A percentile compares a stretch with the other conserved stretches of the same genome.
Conservation (phyloP, 2,113 vertebrate genomes). For the Crypturellus undulatus region DNA sequence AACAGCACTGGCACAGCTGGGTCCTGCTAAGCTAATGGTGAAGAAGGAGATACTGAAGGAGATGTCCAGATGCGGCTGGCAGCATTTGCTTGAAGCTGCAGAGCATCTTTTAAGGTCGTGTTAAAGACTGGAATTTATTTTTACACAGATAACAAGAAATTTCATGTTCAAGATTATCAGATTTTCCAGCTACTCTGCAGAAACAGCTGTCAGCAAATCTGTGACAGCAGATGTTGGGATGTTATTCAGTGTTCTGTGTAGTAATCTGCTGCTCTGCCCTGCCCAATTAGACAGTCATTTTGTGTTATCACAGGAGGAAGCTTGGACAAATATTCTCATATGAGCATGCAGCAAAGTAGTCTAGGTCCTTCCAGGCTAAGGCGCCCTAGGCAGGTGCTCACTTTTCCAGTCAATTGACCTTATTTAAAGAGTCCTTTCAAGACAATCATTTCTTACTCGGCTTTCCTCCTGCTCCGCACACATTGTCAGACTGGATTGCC, state of each 20-base stretch:
- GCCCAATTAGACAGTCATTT: background rate
- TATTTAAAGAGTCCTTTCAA: slow-evolving; percentile 42
- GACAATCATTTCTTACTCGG: background rate
- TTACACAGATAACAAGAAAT: slow-evolving; percentile 54
- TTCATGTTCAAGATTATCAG: slow-evolving; percentile 58
- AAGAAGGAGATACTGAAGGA: background rate
- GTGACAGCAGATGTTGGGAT: slow-evolving; percentile 64
- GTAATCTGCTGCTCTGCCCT: slow-evolving; percentile 45
- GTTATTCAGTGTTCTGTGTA: slow-evolving; percentile 24
- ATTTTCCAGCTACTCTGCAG: slow-evolving; percentile 48
- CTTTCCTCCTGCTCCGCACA: background rate
- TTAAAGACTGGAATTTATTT: background rate
- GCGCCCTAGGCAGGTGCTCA: background rate
- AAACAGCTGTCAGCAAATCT: slow-evolving; percentile 70
- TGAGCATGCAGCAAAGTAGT: background rate
- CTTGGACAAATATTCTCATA: background rate
- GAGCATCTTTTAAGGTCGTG: background rate
- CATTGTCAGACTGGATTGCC: background rate
- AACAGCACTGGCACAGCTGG: background rate
- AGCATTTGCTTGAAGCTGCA: background rate
- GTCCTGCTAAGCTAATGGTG: background rate
- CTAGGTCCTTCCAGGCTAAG: background rate
- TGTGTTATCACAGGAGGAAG: background rate
- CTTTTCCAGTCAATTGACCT: slow-evolving; percentile 25
- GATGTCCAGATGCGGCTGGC: background rate